Percentiles rank a stretch among this genome's conserved stretches.
Evolutionary conservation across 1,140 invertebrate genomes (phyloP).

Genomic region (Idris sp.): DNA sequence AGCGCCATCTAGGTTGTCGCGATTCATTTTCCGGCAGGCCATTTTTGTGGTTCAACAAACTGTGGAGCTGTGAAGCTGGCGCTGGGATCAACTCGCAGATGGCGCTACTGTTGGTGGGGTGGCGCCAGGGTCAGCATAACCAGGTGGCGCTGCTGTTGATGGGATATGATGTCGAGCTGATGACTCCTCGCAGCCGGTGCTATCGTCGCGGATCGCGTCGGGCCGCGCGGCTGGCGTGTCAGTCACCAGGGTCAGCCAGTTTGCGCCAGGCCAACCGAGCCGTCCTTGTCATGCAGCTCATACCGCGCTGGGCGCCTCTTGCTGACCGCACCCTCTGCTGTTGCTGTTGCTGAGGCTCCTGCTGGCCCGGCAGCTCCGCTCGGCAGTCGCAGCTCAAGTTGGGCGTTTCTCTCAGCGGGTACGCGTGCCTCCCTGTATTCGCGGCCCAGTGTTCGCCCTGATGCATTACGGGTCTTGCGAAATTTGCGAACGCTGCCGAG

Average conservation of each 20-base stretch:
- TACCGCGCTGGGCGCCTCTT: slow-evolving; percentile 60
- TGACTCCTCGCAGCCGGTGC: slow-evolving; percentile 62
- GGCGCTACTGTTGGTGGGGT: too few relatives aligned
- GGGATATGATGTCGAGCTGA: slow-evolving; percentile 19
- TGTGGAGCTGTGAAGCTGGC: too few relatives aligned
- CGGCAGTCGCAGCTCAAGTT: slow-evolving; percentile 14
- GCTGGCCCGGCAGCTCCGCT: not conserved
- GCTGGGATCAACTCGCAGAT: too few relatives aligned
- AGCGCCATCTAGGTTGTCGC: too few relatives aligned
- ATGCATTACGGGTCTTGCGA: slow-evolving; percentile 75
- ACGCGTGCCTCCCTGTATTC: slow-evolving; percentile 72
- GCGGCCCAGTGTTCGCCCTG: slow-evolving; percentile 68
- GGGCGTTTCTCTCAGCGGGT: slow-evolving; percentile 55
- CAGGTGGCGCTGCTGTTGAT: not conserved
- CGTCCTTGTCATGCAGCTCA: slow-evolving; percentile 74
- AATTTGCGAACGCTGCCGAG: slow-evolving; percentile 21
- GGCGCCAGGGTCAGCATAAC: too few relatives aligned
- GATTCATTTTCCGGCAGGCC: too few relatives aligned
- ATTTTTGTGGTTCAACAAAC: too few relatives aligned
- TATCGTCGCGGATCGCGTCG: slow-evolving; percentile 71
- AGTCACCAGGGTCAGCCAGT: slow-evolving; percentile 77
- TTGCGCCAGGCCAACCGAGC: slow-evolving; percentile 76
- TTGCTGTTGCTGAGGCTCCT: too few relatives aligned
- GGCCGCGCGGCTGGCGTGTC: slow-evolving; percentile 70
- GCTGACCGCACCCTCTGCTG: too few relatives aligned